Evolutionary conservation across 1,140 invertebrate species (phyloP), one percentile per base, ranked within the genome.

Genomic region (Heliconius hewitsoni): DNA sequence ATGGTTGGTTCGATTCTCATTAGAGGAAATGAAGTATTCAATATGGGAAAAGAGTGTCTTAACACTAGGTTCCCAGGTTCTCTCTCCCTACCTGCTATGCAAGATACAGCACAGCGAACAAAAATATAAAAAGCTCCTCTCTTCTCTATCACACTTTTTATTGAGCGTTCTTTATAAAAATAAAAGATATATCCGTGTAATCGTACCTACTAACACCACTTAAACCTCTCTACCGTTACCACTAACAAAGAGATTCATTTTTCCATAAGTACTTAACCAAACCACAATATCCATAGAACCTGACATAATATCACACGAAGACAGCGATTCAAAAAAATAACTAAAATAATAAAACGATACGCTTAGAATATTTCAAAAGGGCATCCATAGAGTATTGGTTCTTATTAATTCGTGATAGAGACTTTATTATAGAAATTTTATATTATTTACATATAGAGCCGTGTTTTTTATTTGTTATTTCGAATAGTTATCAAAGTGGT

Each of bases 221-320:
- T 60, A 66, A 79, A 57, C 73, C 37, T 70, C 11, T 71, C 52
- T 83, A 88, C 87, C 86, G 87, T 90, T 91, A 91, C 73, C 71
- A 90, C 86, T 87, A 89, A 88, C 83, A 87, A 85, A 89, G 81
- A 86, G 82, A 85, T 90, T 88, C 87, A 85, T 86, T 88, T 83
- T 87, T 87, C 88, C 86, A 88, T 86, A 30, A 16, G 9, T 66
- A 81, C 85, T 79, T 19, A 77, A 80, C 87, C 83, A 87, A 84
- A 88, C 87, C 78, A 86, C 81, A 86, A 78, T 78, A 84, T 81
- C 85, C 82, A 85, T 82, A 79, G 80, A 85, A 76, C 85, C 89
- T 93, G 90, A 93, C 91, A 92, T 92, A 93, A 93, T 92, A 92
- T 90, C 89, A 87, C 84, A 89, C 83, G 82, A 23, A 57, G 85